Evolutionary conservation across 2,797 vertebrate species (phyloP).

Genomic region (Cossypha caffra): DNA sequence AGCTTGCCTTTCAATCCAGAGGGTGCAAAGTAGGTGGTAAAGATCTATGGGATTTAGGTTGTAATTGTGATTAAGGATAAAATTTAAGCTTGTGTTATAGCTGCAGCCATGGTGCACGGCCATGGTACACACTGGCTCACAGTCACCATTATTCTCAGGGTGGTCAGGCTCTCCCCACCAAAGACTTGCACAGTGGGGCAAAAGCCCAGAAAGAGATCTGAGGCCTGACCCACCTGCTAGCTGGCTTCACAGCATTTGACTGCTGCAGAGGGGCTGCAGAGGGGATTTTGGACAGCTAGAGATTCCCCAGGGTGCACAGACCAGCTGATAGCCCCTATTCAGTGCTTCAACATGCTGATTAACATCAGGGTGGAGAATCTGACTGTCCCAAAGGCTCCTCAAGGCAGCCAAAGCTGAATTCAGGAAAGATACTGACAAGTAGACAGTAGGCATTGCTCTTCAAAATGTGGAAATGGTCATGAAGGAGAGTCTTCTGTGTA

Average conservation of each 20-base stretch:
- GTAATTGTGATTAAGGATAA: not conserved
- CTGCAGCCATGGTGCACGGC: not conserved
- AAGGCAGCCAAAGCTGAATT: not conserved
- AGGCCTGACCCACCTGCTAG: not conserved
- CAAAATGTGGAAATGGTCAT: not conserved
- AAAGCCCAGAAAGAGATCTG: not conserved
- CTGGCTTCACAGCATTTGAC: not conserved
- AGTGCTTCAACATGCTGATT: not conserved
- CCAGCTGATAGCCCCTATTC: not conserved
- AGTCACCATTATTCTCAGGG: not conserved
- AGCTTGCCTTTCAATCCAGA: not conserved
- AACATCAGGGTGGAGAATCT: not conserved
- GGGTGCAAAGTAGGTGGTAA: not conserved
- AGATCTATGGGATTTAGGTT: not conserved
- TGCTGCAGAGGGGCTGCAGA: not conserved
- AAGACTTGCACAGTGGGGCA: rapidly evolving
- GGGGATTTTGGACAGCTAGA: not conserved
- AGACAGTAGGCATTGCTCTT: not conserved
- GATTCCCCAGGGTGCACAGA: not conserved
- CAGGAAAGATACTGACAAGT: not conserved
- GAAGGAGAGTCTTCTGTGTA: not conserved
- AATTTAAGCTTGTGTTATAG: not conserved
- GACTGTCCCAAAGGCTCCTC: not conserved
- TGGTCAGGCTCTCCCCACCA: rapidly evolving
- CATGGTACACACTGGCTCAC: not conserved